Evolutionary conservation across 2,113 vertebrate genomes (phyloP), one percentile per base, ranked within the genome.

Genomic region (Thermophis baileyi): DNA sequence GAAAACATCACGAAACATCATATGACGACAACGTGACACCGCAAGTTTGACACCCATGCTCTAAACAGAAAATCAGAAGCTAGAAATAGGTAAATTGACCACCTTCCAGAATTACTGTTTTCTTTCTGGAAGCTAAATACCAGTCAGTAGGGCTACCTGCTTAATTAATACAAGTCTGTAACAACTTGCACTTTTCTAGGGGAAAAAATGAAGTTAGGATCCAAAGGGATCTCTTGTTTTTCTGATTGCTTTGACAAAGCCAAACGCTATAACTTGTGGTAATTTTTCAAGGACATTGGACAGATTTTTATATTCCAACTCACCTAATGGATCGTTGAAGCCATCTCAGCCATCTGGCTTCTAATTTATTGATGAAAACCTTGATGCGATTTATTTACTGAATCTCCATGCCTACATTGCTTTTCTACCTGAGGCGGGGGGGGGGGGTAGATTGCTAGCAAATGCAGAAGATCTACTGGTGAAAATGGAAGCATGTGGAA

Each of bases 281-380:
- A 88, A 0, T 89, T 35, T 93, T 91, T 94, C 47, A 93, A 55
- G 86, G 74, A 3, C 25, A 88, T 60, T 30, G 53, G 90, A 40
- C 63, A 93, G 14, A 0, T 30, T 95, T 96, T 95, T 89, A 55
- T 92, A 9, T 92, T 95, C 91, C 94, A 93, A 50, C 49, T 94
- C 50, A 54, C 87, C 30, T 89, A 92, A 50, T 92, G 93, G 91
- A 89, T 94, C 54, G 20, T 93, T 93, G 86, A 92, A 94, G 35
- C 63, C 81, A 6, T 91, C 92, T 85, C 89, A 91, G 85, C 54
- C 92, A 87, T 27, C 20, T 47, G 94, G 86, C 89, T 95, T 95
- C 47, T 94, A 92, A 96, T 95, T 93, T 94, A 57, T 91, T 60
- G 95, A 85, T 6, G 91, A 0, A 14, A 81, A 94, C 8, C 51